phyloP scores from a whole-genome alignment of 2,888 invertebrate species.

The Mimumesa dahlbomi region DNA sequence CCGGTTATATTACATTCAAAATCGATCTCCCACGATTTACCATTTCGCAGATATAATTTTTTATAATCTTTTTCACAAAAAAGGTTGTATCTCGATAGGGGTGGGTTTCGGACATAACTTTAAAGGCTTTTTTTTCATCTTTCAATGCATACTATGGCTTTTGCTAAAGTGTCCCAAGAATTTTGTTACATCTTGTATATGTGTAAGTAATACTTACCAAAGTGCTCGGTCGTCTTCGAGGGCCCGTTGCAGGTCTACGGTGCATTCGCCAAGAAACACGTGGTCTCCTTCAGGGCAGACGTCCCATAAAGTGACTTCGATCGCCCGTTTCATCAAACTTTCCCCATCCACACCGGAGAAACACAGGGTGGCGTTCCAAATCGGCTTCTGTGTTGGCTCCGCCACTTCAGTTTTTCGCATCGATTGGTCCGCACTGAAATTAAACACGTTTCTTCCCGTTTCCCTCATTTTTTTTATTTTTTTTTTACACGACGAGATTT shows the following conservation, averaged over 20 bases:
- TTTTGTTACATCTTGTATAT: background rate
- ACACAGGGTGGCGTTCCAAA: constrained; percentile 95
- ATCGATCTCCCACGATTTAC: too few relatives aligned
- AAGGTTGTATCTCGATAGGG: too few relatives aligned
- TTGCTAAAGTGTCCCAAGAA: too few relatives aligned
- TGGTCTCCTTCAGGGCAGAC: constrained; percentile 91
- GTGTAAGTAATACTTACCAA: constrained; percentile 82
- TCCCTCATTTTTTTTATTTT: too few relatives aligned
- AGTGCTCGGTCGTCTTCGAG: constrained; percentile 93
- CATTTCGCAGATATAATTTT: too few relatives aligned
- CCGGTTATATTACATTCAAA: too few relatives aligned
- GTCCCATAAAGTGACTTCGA: constrained; percentile 95
- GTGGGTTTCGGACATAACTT: too few relatives aligned
- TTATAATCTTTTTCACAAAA: too few relatives aligned
- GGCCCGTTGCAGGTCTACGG: constrained; percentile 90
- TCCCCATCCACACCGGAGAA: constrained; percentile 91
- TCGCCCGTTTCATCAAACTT: constrained; percentile 88
- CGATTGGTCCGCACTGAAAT: constrained; percentile 87
- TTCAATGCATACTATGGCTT: too few relatives aligned
- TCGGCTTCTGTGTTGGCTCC: constrained; percentile 92
- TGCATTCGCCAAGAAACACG: constrained; percentile 90
- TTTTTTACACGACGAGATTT: too few relatives aligned
- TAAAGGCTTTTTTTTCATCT: too few relatives aligned
- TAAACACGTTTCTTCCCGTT: too few relatives aligned
- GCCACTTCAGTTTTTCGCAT: constrained; percentile 92